phyloP scores from a whole-genome alignment of 2,113 vertebrate species.

The Nyctibius bracteatus region DNA sequence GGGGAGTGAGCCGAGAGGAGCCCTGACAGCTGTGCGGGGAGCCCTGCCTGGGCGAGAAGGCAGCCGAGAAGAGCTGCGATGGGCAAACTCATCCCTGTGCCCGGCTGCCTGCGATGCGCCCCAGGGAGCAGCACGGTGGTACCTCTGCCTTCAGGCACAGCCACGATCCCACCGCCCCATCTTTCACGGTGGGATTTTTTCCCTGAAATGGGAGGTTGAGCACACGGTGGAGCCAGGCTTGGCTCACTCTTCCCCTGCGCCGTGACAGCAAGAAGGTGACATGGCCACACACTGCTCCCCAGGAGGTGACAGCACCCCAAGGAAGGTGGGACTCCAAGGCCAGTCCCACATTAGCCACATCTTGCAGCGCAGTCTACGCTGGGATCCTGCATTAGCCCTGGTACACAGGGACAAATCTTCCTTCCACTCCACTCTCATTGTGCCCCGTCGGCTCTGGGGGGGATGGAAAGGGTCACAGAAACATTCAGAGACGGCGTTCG shows the following conservation, averaged over 20 bases:
- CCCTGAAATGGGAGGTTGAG: neutral
- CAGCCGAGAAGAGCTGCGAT: neutral
- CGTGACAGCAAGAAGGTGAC: neutral
- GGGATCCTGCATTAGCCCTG: neutral
- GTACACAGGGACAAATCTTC: neutral
- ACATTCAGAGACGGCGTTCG: rapidly evolving
- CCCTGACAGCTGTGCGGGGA: rapidly evolving
- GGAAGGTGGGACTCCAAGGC: neutral
- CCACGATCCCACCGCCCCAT: rapidly evolving
- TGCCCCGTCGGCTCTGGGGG: neutral
- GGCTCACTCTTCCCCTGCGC: neutral
- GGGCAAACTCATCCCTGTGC: neutral
- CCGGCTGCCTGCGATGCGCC: rapidly evolving
- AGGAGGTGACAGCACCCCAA: neutral
- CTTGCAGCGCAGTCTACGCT: rapidly evolving
- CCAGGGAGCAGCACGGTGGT: neutral
- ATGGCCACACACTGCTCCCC: rapidly evolving
- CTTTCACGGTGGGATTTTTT: rapidly evolving
- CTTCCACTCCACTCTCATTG: neutral
- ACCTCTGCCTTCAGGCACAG: neutral
- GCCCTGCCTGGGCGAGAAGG: neutral
- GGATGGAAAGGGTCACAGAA: neutral
- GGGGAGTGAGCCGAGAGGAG: neutral
- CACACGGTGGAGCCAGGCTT: rapidly evolving
- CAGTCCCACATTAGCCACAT: neutral